Percentiles rank a stretch among this genome's conserved stretches.
Evolutionary conservation across 2,113 vertebrate species (phyloP).

Genomic region (Protobothrops mucrosquamatus): DNA sequence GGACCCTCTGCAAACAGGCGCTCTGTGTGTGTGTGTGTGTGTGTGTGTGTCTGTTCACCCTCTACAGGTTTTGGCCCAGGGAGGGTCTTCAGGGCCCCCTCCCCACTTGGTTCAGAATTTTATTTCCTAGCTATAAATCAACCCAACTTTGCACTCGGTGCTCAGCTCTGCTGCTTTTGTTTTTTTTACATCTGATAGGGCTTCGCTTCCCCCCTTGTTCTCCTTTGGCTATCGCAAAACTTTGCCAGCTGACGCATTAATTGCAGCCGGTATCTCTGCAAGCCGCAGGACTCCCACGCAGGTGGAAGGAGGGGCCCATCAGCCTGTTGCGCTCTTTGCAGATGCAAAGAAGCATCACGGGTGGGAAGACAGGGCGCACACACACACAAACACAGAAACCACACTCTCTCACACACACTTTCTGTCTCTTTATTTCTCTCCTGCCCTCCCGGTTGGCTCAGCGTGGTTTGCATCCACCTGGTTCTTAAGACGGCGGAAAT

Average conservation of each 20-base stretch:
- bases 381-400: not conserved
- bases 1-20: too few species aligned
- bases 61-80: not conserved
- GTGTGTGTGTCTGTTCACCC: not conserved
- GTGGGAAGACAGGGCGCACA: not conserved
- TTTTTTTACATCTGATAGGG: not conserved
- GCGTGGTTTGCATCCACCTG: not conserved
- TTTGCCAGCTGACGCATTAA: not conserved
- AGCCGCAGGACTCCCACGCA: not conserved
- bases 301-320: not conserved
- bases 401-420: not conserved
- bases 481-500: not conserved
- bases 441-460: not conserved
- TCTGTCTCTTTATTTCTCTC: not conserved
- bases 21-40: not conserved
- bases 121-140: not conserved
- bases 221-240: not conserved
- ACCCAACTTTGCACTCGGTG: not conserved
- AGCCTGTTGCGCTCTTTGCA: not conserved
- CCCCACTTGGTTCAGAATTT: not conserved
- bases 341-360: not conserved
- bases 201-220: too few species aligned
- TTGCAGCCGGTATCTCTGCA: not conserved
- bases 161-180: not conserved
- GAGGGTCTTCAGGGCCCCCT: not conserved